Base-by-base conservation (phyloP, 2,888 invertebrate species). In the Stenodera caucasica region DNA sequence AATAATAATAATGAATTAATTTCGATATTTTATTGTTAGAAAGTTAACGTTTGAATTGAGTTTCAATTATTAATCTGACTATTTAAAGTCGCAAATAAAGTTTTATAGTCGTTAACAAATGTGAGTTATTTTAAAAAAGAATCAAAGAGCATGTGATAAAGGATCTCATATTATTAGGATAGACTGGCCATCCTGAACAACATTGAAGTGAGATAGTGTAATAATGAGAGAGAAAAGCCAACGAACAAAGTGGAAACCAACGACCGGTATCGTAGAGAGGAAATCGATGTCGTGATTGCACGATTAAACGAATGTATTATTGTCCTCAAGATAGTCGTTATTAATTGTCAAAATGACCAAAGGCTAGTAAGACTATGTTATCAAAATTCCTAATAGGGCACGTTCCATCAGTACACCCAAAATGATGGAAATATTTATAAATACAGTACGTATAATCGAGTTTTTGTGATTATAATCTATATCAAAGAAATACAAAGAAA, bases 171-270 rank as follows among this genome's bases (percentile, higher is more conserved):
- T 70, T 70, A 70, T 72, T 70, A 64, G 61, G 60, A 61, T 61
- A 66, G 61, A 65, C 59, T 61, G 64, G 57, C 61, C 60, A 66
- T 60, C 67, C 61, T 61, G 67, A 64, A 68, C 67, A 21, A 45
- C 18, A 21, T 40, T 9, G 3, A 21, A 18, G 40, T 2, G 18
- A 18, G 11, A 7, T 18, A 45, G 21, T 5, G 26, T 26, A 26
- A 26, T 7, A 26, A 26, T 26, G n/a, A n/a, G n/a, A 26, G 26
- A 26, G 26, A 6, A 6, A 3, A 26, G 26, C 7, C n/a, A 66
- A 63, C 64, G 68, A 70, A 72, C 70, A 70, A 70, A 72, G 70
- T 72, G 68, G 68, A 70, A 72, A 70, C 68, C 70, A 66, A 70
- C 70, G 70, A 67, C 67, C 67, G 64, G 67, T 67, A 69, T 67